These are phyloP conservation scores for Erannis defoliaria DNA, from an alignment of 2,888 invertebrate genomes.

Conservation along the genomic window DNA sequence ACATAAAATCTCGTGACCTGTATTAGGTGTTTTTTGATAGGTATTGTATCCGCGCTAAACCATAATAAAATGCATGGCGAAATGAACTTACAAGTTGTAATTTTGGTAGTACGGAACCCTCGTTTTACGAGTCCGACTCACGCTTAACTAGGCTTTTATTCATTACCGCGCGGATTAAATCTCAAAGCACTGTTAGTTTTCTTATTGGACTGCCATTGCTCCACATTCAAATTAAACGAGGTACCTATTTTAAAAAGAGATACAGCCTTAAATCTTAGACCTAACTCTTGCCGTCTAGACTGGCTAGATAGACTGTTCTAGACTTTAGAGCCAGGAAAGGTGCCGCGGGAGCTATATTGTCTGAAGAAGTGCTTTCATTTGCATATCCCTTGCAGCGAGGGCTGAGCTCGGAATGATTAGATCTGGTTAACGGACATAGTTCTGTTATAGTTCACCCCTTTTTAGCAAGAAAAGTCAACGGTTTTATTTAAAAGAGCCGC, in stretches of 20 bases:
- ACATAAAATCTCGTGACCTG: no score
- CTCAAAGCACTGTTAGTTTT: neutral
- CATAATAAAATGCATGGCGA: no score
- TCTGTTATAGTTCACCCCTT: slow-evolving; percentile 17
- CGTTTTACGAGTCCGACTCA: no score
- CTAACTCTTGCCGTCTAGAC: slow-evolving; percentile 26
- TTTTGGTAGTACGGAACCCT: no score
- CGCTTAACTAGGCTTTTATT: no score
- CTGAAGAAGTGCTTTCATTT: slow-evolving; percentile 72
- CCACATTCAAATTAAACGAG: neutral
- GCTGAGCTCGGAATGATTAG: slow-evolving; percentile 27
- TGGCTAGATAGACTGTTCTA: slow-evolving; percentile 11
- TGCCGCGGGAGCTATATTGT: slow-evolving; percentile 66
- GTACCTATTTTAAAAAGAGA: slow-evolving; percentile 8
- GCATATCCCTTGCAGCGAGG: slow-evolving; percentile 61
- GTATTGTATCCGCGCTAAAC: no score
- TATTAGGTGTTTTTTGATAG: no score
- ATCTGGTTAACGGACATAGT: slow-evolving; percentile 13
- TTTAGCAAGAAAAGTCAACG: neutral
- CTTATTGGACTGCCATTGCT: neutral
- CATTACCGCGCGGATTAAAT: no score
- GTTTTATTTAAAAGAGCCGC: neutral
- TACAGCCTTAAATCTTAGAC: slow-evolving; percentile 3
- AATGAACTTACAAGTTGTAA: no score
- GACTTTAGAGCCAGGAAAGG: slow-evolving; percentile 41